Evolutionary conservation across 2,888 invertebrate genomes (phyloP).

Genomic region (Microplitis manilae): DNA sequence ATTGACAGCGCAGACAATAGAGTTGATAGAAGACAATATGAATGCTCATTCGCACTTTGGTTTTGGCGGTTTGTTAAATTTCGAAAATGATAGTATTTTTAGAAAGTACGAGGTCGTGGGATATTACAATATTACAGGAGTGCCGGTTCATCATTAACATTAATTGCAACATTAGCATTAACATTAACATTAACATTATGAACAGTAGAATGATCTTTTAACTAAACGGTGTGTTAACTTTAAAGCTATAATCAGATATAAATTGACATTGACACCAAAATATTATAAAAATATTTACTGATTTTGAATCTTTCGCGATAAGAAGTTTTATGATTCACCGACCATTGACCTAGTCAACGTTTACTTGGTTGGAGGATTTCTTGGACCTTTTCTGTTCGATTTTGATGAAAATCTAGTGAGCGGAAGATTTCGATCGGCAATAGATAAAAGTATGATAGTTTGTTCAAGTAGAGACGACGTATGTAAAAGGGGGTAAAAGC

Average conservation of each 20-base stretch:
- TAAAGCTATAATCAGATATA: constrained; percentile 11
- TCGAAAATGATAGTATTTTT: constrained; percentile 45
- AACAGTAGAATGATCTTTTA: background rate
- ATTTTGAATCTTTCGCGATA: background rate
- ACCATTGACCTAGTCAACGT: background rate
- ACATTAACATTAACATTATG: background rate
- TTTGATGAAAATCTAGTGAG: too few relatives aligned
- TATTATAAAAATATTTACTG: background rate
- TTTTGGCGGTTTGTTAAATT: too few relatives aligned
- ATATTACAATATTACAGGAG: constrained; percentile 51
- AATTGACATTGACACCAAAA: background rate
- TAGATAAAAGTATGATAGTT: too few relatives aligned
- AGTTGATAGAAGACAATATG: too few relatives aligned
- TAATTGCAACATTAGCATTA: background rate
- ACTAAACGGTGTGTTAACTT: background rate
- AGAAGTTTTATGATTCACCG: background rate
- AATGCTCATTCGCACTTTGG: too few relatives aligned
- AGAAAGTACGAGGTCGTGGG: constrained; percentile 54
- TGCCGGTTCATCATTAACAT: constrained; percentile 43
- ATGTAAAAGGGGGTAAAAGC: background rate
- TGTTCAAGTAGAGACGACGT: background rate
- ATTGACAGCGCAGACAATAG: too few relatives aligned
- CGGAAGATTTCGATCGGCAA: too few relatives aligned
- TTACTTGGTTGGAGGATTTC: background rate
- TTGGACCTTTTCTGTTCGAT: too few relatives aligned